Evolutionary conservation across 2,113 vertebrate species (phyloP), one percentile per base, ranked within the genome.

Genomic region (Eira barbara): DNA sequence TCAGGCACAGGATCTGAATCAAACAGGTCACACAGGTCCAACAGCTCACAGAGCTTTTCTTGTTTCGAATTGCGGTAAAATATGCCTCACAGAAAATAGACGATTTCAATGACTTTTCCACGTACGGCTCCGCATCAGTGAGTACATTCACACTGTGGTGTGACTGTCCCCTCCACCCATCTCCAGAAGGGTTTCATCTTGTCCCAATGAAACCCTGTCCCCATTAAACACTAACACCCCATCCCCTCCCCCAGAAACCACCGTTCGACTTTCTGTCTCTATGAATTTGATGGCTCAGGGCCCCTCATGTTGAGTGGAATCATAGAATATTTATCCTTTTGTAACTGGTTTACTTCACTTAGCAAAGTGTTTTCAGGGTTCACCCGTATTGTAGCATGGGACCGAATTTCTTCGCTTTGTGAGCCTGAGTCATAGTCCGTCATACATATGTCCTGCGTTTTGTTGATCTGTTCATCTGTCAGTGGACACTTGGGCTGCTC

Each of bases 41-140:
- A 95, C 74, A 94, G 39, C 63, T 93, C 94, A 95, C 45, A 3
- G 27, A 36, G 34, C 85, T 71, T 93, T 95, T 81, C 97, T 80
- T 52, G 63, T 18, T 82, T 42, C 10, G 47, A 65, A 31, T 65
- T 57, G 20, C 39, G 25, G 11, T 57, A 86, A 93, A 76, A 61
- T 27, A 42, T 0, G 34, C 3, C 17, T 47, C 23, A 67, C 39
- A 10, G 82, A 76, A 69, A 25, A 15, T 31, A 57, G 18, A 78
- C 36, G 23, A n/a, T 57, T 39, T 55, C 59, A 12, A 2, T 25
- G 21, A 17, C 45, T 87, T 65, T 80, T 81, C 76, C 78, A 55
- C 7, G 3, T 12, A 1, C 17, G 49, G 2, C 14, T 29, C 52
- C 25, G 39, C 11, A 18, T 7, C 39, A 3, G 55, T 2, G 34